A percentile compares a stretch with the other conserved stretches of the same genome.
Conservation (phyloP, 2,888 invertebrate species). For the Clanis bilineata region DNA sequence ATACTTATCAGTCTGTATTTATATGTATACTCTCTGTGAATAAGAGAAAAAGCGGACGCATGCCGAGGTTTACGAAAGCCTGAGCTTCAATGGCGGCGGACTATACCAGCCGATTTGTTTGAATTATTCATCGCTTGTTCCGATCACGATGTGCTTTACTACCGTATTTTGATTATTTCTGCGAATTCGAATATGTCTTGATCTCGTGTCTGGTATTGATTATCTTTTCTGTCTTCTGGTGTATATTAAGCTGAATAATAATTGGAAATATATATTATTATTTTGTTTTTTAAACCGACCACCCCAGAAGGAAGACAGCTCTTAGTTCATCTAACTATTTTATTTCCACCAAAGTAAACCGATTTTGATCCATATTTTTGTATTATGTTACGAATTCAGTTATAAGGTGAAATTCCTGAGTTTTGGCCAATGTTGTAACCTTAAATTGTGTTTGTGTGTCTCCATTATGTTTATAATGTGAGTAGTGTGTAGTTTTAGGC, state of each 20-base stretch:
- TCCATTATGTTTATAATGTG: too few relatives aligned
- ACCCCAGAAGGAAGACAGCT: too few relatives aligned
- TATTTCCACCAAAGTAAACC: too few relatives aligned
- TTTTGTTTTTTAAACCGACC: too few relatives aligned
- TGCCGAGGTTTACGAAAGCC: constrained; percentile 32
- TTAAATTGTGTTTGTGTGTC: too few relatives aligned
- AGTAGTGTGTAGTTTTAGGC: too few relatives aligned
- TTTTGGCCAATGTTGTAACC: too few relatives aligned
- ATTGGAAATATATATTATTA: background rate
- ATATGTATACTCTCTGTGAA: constrained; percentile 31
- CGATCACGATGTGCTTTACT: constrained; percentile 37
- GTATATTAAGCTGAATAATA: background rate
- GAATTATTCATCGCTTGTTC: constrained; percentile 60
- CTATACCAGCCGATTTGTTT: constrained; percentile 46
- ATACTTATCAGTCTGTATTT: constrained; percentile 22
- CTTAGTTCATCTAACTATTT: too few relatives aligned
- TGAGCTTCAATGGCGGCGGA: constrained; percentile 25
- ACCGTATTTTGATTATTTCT: constrained; percentile 28
- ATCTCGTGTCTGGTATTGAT: constrained; percentile 16
- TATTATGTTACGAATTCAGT: too few relatives aligned
- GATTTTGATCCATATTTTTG: too few relatives aligned
- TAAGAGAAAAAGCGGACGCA: constrained; percentile 37
- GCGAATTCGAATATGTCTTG: constrained; percentile 21
- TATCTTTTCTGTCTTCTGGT: background rate
- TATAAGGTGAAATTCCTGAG: too few relatives aligned